phyloP scores from a whole-genome alignment of 2,888 invertebrate species.

The Carabus problematicus region DNA sequence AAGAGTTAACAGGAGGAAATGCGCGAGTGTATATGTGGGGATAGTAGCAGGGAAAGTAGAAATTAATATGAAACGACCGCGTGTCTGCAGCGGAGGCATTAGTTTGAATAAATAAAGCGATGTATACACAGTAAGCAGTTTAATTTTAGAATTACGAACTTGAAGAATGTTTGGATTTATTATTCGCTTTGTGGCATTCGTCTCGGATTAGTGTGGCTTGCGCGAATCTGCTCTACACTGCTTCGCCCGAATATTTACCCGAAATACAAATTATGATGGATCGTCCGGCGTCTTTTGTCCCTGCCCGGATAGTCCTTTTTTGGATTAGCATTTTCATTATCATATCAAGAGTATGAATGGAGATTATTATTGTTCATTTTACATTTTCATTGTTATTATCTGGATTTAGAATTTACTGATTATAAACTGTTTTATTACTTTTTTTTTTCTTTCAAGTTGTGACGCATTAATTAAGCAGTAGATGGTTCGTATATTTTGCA shows the following conservation, averaged over 20 bases:
- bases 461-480: no score
- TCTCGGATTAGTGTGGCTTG: slow-evolving; percentile 3
- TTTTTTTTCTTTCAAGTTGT: no score
- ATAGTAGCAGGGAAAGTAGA: slow-evolving; percentile 19
- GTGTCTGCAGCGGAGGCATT: slow-evolving; percentile 24
- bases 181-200: slow-evolving; percentile 31
- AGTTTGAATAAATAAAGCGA: slow-evolving; percentile 40
- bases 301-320: slow-evolving; percentile 4
- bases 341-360: slow-evolving; percentile 6
- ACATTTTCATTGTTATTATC: no score
- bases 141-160: slow-evolving; percentile 36
- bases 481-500: no score
- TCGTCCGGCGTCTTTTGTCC: slow-evolving; percentile 1
- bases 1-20: slow-evolving; percentile 25
- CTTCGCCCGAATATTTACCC: slow-evolving; percentile 12
- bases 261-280: slow-evolving; percentile 29
- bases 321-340: slow-evolving; percentile 27
- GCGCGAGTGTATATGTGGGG: not conserved
- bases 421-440: no score
- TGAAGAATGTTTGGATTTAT: slow-evolving; percentile 40
- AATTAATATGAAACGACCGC: slow-evolving; percentile 21
- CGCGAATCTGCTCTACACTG: slow-evolving; percentile 2
- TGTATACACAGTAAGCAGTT: slow-evolving; percentile 40
- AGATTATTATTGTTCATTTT: no score
- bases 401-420: no score